phyloP scores from a whole-genome alignment of 2,797 vertebrate genomes.

The Peromyscus melanophrys region DNA sequence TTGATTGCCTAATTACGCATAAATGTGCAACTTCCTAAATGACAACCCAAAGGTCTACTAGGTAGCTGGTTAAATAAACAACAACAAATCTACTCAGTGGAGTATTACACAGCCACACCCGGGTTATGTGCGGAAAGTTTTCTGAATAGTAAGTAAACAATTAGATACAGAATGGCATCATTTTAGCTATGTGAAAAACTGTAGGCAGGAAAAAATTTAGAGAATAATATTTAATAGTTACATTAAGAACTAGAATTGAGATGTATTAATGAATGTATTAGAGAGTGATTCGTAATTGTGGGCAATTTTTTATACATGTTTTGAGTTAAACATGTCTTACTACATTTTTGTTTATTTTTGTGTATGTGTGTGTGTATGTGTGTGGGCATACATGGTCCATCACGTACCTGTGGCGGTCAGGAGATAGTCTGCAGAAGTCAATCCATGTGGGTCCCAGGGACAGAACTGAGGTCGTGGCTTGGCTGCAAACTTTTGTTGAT shows the following conservation, averaged over 20 bases:
- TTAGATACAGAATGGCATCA: not conserved
- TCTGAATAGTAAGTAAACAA: not conserved
- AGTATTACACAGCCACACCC: not conserved
- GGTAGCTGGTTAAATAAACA: not conserved
- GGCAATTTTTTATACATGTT: conserved; percentile 8
- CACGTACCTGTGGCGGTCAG: not conserved
- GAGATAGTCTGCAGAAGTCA: not conserved
- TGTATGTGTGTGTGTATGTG: not conserved
- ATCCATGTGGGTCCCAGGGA: not conserved
- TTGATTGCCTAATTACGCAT: not conserved
- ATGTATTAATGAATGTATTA: conserved; percentile 19
- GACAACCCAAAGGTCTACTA: not conserved
- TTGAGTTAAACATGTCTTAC: not conserved
- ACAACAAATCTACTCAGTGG: not conserved
- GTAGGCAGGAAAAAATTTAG: not conserved
- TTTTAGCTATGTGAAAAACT: not conserved
- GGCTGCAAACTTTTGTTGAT: not conserved
- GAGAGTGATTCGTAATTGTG: not conserved
- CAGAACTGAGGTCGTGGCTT: not conserved
- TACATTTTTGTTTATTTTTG: not conserved
- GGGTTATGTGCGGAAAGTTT: not conserved
- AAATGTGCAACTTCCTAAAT: conserved; percentile 14
- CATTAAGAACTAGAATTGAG: not conserved
- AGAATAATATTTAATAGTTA: not conserved
- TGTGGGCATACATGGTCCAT: not conserved